These are phyloP conservation scores for Erpornis zantholeuca DNA, from an alignment of 2,113 vertebrate species.

Conservation along the genomic window DNA sequence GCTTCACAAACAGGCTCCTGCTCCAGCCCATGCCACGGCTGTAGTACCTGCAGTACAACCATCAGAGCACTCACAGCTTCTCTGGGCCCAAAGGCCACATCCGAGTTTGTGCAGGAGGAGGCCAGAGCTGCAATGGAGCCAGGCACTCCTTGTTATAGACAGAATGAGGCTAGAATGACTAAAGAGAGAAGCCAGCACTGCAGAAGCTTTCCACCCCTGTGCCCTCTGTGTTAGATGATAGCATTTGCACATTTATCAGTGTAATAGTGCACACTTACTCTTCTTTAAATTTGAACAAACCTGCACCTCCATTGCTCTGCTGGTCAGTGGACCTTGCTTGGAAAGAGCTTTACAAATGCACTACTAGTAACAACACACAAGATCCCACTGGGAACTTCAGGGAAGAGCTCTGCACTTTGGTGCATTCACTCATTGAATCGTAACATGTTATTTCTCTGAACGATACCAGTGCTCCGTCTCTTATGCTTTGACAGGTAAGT, in stretches of 20 bases:
- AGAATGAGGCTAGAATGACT: conserved; percentile 65
- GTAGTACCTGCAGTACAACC: background rate
- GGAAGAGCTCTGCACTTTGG: background rate
- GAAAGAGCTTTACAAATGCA: background rate
- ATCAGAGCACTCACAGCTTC: background rate
- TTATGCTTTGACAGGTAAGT: conserved; percentile 44
- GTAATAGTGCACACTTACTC: background rate
- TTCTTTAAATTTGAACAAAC: background rate
- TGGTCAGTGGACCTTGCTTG: background rate
- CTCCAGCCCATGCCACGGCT: background rate
- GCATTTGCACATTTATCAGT: background rate
- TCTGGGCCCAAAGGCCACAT: background rate
- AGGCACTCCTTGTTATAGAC: background rate
- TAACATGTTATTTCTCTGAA: background rate
- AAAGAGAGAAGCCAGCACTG: conserved; percentile 28
- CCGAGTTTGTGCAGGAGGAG: background rate
- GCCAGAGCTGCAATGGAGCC: background rate
- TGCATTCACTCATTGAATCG: background rate
- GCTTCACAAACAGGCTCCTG: background rate
- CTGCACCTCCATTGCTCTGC: background rate
- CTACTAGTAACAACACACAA: background rate
- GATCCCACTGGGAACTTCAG: background rate
- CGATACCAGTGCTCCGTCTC: background rate
- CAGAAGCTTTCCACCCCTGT: conserved; percentile 28
- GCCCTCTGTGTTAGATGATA: background rate